Evolutionary conservation across 92 coral and sea anemone genomes (phyloP), one percentile per base, ranked within the genome.

Genomic region (Heliopora coerulea): DNA sequence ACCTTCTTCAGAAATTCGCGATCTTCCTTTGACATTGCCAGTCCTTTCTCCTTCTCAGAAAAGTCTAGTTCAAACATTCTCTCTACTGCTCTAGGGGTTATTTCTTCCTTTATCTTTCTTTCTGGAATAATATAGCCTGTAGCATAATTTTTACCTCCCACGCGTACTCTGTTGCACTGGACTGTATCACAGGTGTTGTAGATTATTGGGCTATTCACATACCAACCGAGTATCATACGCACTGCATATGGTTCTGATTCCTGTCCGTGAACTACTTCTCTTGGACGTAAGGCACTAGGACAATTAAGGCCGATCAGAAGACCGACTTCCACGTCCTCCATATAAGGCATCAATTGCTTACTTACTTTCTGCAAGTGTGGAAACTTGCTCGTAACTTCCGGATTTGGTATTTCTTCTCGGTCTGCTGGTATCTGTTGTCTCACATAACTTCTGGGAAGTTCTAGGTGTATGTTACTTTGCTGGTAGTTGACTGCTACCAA

Each of bases 261-360:
- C 8, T 65, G 40, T 33, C 81, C 81, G 50, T 68, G 49, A 54
- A 84, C 65, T n/a, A 78, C 75, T 29, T 78, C 83, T 79, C 87
- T 62, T 19, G 80, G 87, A 23, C 83, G 74, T 37, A 83, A 54
- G 40, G 73, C 75, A 20, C 74, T 56, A 19, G 87, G 83, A 62
- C 83, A 83, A 39, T 84, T 79, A 15, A 74, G 78, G 39, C 82
- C 82, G 30, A 84, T 73, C 19, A 84, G 84, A 11, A 80, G 81
- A 3, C 88, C 87, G 17, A 83, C 78, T 68, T 86, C 75, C 27
- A 77, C 80, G 52, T 80, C 79, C 25, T 79, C 83, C 87, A 83
- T 83, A 49, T 83, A 87, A 20, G 68, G 65, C 8, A 87, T 61
- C 68, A 61, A 33, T 54, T 15, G 64, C 61, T 75, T 63, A 69